A percentile compares a stretch with the other conserved stretches of the same genome.
Evolutionary conservation across 2,113 vertebrate species (phyloP).

Genomic region (Nibea coibor): DNA sequence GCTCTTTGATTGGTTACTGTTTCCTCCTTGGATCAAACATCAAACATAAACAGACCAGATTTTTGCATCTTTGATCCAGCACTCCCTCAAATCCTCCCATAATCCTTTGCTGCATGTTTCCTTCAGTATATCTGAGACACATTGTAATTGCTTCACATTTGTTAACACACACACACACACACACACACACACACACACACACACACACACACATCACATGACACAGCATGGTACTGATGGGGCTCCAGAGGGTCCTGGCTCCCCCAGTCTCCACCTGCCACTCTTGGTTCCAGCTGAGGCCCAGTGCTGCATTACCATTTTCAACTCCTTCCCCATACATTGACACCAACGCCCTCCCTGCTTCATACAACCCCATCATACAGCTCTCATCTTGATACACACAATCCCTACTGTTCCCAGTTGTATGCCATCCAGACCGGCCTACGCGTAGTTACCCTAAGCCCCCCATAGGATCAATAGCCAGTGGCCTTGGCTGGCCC

Average conservation of each 20-base stretch:
- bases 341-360: slow-evolving; percentile 15
- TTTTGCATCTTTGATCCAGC: slow-evolving; percentile 47
- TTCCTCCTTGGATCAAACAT: slow-evolving; percentile 42
- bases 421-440: slow-evolving; percentile 4
- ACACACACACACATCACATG: slow-evolving; percentile 31
- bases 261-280: slow-evolving; percentile 83
- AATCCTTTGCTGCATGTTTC: slow-evolving; percentile 47
- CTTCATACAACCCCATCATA: slow-evolving; percentile 5
- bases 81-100: slow-evolving; percentile 6
- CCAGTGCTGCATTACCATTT: slow-evolving; percentile 68
- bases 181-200: slow-evolving; percentile 21
- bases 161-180: slow-evolving; percentile 46
- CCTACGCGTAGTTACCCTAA: slow-evolving; percentile 9
- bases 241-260: slow-evolving; percentile 74
- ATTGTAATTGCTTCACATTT: slow-evolving; percentile 74
- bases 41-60: slow-evolving; percentile 32
- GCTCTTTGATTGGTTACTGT: slow-evolving; percentile 31
- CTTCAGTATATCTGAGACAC: slow-evolving; percentile 47
- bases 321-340: slow-evolving; percentile 39
- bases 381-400: slow-evolving; percentile 7
- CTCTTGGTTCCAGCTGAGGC: slow-evolving; percentile 82
- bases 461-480: slow-evolving; percentile 77
- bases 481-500: slow-evolving; percentile 65
- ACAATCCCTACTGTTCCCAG: slow-evolving; percentile 26
- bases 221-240: slow-evolving; percentile 80